phyloP scores from a whole-genome alignment of 1,140 invertebrate species.

The Drosophila varians region DNA sequence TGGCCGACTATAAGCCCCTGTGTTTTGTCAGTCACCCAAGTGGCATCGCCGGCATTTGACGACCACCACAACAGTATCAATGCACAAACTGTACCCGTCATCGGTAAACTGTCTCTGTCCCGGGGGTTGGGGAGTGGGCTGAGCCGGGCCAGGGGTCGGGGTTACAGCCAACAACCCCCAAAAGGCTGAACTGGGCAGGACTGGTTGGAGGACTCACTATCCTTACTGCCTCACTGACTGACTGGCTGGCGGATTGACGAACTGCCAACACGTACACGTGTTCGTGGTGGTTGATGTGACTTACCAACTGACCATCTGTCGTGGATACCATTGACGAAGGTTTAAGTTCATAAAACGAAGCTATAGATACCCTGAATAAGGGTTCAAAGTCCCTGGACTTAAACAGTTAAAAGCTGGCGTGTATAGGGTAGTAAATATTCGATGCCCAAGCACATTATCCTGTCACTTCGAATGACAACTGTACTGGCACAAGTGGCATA shows the following conservation, averaged over 20 bases:
- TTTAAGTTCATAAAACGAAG: background rate
- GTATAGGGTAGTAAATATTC: background rate
- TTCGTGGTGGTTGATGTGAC: conserved; percentile 68
- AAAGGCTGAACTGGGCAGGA: conserved; percentile 26
- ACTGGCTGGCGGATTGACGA: conserved; percentile 39
- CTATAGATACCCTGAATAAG: conserved; percentile 2
- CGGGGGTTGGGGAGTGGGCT: conserved; percentile 5
- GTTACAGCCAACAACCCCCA: conserved; percentile 60
- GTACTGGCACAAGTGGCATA: conserved; percentile 64
- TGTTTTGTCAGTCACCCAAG: conserved; percentile 63
- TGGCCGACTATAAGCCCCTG: conserved; percentile 19
- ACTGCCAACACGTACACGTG: conserved; percentile 51
- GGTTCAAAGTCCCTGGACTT: background rate
- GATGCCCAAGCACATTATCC: background rate
- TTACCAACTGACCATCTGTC: conserved; percentile 78
- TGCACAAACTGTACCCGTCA: conserved; percentile 76
- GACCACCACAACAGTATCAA: conserved; percentile 80
- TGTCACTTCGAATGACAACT: conserved; percentile 69
- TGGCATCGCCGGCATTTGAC: conserved; percentile 60
- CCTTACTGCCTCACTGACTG: conserved; percentile 31
- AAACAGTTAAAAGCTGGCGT: background rate
- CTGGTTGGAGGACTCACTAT: conserved; percentile 9
- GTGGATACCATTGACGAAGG: conserved; percentile 44
- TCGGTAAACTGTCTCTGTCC: conserved; percentile 47
- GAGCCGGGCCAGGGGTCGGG: conserved; percentile 14